Evolutionary conservation across 30 jellyfish, hydroid and myxozoan species (phyloP).

Genomic region (Turritopsis rubra): DNA sequence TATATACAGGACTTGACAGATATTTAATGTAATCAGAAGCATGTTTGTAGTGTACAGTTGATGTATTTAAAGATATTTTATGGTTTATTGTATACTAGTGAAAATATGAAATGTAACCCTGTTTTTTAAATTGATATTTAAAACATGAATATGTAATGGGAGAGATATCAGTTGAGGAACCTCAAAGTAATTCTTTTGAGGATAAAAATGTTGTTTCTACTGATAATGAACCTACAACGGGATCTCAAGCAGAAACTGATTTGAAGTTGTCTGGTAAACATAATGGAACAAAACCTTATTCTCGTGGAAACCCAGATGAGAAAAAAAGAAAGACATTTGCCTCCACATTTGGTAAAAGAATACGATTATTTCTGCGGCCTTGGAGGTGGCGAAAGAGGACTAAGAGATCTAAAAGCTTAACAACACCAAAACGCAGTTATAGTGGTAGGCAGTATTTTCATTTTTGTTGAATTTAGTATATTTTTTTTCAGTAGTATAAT

Average conservation of each 20-base stretch:
- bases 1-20: not conserved
- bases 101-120: not conserved
- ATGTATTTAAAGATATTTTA: not conserved
- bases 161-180: not conserved
- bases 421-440: slow-evolving; percentile 12
- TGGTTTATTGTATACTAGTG: not conserved
- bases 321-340: slow-evolving; percentile 3
- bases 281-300: not conserved
- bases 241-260: not conserved
- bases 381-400: slow-evolving; percentile 80
- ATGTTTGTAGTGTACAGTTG: not conserved
- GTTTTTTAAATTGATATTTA: not conserved
- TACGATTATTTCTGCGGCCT: slow-evolving; percentile 56
- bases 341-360: slow-evolving; percentile 35
- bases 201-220: slow-evolving; percentile 16
- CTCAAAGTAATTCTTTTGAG: not conserved
- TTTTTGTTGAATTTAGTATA: not conserved
- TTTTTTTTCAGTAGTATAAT: too few relatives aligned
- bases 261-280: not conserved
- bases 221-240: slow-evolving; percentile 5
- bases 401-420: slow-evolving; percentile 10
- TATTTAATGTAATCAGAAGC: not conserved
- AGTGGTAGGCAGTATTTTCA: slow-evolving; percentile 13
- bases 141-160: not conserved
- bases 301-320: not conserved